Evolutionary conservation across 2,797 vertebrate species (phyloP).

Genomic region (Coregonus suidteri): DNA sequence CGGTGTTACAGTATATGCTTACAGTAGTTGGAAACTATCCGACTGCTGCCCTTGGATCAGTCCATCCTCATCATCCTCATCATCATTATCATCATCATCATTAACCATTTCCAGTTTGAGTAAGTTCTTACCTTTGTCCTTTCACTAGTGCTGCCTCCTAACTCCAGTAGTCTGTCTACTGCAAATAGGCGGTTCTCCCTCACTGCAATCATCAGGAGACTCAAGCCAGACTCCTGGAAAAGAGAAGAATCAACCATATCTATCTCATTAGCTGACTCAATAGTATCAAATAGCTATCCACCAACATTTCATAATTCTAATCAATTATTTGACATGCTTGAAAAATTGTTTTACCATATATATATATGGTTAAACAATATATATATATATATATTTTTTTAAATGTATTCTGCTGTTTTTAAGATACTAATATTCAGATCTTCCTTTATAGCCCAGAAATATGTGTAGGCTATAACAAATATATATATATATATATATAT

Average conservation of each 20-base stretch:
- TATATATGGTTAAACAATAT: too few relatives aligned
- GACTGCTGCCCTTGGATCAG: background rate
- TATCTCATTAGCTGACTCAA: background rate
- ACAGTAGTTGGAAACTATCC: background rate
- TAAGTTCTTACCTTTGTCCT: slow-evolving; percentile 53
- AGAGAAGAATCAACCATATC: background rate
- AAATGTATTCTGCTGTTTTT: too few relatives aligned
- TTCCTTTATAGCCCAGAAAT: too few relatives aligned
- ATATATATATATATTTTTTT: too few relatives aligned
- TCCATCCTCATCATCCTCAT: background rate
- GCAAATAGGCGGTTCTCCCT: slow-evolving; percentile 57
- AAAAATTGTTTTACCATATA: too few relatives aligned
- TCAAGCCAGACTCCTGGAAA: slow-evolving; percentile 62
- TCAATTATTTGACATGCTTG: too few relatives aligned
- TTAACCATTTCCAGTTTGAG: background rate
- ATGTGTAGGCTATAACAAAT: background rate
- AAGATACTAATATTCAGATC: too few relatives aligned
- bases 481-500: too few relatives aligned
- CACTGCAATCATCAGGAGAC: slow-evolving; percentile 63
- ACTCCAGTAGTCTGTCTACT: slow-evolving; percentile 61
- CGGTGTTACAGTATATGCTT: background rate
- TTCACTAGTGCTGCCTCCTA: slow-evolving; percentile 57
- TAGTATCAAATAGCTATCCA: background rate
- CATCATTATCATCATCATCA: too few relatives aligned
- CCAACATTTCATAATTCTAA: background rate